Evolutionary conservation across 2,888 invertebrate species (phyloP), one percentile per base, ranked within the genome.

Genomic region (Ormia ochracea): DNA sequence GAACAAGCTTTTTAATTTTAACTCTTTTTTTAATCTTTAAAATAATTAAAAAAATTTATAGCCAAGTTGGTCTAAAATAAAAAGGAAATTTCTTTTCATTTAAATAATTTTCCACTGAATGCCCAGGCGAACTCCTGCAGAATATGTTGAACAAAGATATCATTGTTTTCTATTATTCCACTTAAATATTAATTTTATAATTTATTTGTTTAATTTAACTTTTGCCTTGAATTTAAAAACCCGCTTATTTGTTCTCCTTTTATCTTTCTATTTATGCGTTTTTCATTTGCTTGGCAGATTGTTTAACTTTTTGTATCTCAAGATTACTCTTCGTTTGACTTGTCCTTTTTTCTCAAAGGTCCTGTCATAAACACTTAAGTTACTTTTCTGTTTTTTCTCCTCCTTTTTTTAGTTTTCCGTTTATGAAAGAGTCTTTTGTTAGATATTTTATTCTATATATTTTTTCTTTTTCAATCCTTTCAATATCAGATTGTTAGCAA

Each of bases 351-450:
- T 4, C 45, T 58, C 19, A 58, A 36, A 38, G 38, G 69, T 70
- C 58, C 59, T 59, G 59, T 70, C 70, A 70, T 70, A 70, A 70
- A 70, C 70, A 70, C 50, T 28, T 28, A 50, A 59, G 28, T 70
- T 50, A 38, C 59, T 50, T 59, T 68, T 38, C 26, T 69, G 56
- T 48, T 48, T 58, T 26, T 3, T 38, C n/a, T 26, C 14, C 3
- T 12, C n/a, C n/a, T n/a, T 1, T 26, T 43, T 36, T 33, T 28
- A 54, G 36, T 48, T 36, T 28, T 58, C 17, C 38, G 48, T 59
- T 70, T 41, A 12, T 41, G 41, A 41, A 56, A 59, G 59, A 21
- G 70, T 6, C 21, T 59, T 70, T 70, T 70, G 48, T 41, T 31
- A 28, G n/a, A 36, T n/a, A n/a, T n/a, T n/a, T n/a, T n/a, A 5